Evolutionary conservation across 2,888 invertebrate species (phyloP), one percentile per base, ranked within the genome.

Genomic region (Ichneumon xanthorius): DNA sequence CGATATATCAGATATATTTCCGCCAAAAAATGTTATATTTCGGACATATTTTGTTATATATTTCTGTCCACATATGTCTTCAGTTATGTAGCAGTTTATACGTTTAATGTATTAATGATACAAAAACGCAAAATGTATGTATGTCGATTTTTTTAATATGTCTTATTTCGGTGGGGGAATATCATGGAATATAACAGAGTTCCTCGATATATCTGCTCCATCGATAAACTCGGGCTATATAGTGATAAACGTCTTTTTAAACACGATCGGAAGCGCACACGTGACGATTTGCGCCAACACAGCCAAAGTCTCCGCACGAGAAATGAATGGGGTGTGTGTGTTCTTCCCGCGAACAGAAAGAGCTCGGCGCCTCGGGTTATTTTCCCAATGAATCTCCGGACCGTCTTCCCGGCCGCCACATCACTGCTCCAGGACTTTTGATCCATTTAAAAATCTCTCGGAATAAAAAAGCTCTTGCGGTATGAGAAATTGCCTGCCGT

Each of bases 301-400:
- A 48, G 53, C 40, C 48, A 4, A 4, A 22, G 19, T 37, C 4
- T 33, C 5, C 30, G 45, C 26, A 6, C 5, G 37, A 48, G 61
- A n/a, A 45, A 70, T 70, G 40, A 80, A 79, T 55, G 63, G 58
- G 33, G 11, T 2, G 7, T 14, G n/a, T n/a, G 11, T 2, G 11
- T 50, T 65, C 72, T 19, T 55, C 40, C 50, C 19, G 61, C 26
- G 22, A 72, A 68, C 53, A 22, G 50, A 73, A 84, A 81, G 45
- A 61, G 40, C 5, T 48, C 33, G 22, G 11, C 50, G 61, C 79
- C 75, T 48, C 75, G 55, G 76, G 72, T 63, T 77, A 80, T 65
- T 65, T 37, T 6, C n/a, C 50, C 53, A 76, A 76, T 76, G 30
- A 65, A 65, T 58, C 58, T 22, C 22, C 26, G 58, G 1, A 58